Evolutionary conservation across 2,113 vertebrate species (phyloP).

Genomic region (rabbit (Oryctolagus cuniculus)): DNA sequence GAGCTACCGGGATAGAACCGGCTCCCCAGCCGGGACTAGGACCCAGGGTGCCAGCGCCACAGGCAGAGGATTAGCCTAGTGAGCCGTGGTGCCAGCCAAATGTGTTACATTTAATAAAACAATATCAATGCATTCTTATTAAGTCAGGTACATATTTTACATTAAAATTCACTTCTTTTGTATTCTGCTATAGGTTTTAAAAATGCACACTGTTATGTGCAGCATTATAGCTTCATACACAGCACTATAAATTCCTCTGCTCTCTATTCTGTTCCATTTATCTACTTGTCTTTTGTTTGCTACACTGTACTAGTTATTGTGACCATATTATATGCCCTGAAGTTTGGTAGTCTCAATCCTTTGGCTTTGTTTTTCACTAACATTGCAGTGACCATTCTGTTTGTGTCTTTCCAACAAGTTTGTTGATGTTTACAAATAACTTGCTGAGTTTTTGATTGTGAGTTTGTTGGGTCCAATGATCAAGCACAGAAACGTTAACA

Average conservation of each 20-base stretch:
- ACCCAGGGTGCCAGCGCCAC: no score
- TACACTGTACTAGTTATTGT: neutral
- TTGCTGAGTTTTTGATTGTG: neutral
- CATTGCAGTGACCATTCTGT: neutral
- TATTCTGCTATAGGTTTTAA: neutral
- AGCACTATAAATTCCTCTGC: neutral
- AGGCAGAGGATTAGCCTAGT: no score
- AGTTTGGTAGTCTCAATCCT: neutral
- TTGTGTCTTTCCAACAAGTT: conserved; percentile 2
- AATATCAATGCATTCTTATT: neutral
- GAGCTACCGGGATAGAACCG: no score
- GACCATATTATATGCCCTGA: neutral
- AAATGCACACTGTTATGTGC: neutral
- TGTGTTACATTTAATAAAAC: neutral
- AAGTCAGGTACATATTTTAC: neutral
- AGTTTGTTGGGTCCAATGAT: neutral
- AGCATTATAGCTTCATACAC: neutral
- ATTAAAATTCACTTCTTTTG: neutral
- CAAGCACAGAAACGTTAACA: neutral
- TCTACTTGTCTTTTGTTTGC: neutral
- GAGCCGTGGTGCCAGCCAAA: no score
- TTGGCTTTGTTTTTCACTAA: neutral
- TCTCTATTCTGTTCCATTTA: neutral
- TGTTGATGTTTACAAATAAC: neutral
- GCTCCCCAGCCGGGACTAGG: no score